Percentiles rank a stretch among this genome's conserved stretches.
phyloP scores from a whole-genome alignment of 2,888 invertebrate species.

The Nymphalis urticae region DNA sequence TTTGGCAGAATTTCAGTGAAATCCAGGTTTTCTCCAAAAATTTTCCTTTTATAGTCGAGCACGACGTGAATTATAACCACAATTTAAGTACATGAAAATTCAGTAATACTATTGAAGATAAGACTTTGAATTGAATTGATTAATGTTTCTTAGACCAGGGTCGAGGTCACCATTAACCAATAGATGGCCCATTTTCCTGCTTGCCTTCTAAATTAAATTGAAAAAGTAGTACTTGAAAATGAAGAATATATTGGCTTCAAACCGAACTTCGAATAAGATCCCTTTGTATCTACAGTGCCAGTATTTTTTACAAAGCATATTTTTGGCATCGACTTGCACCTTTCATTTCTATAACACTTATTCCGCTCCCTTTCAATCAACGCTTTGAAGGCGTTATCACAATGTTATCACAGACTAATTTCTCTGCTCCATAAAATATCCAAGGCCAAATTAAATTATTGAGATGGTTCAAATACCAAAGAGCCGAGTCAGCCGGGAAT shows the following conservation, averaged over 20 bases:
- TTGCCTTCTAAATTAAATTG: too few species aligned
- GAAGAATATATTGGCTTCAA: not conserved
- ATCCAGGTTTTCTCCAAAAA: too few species aligned
- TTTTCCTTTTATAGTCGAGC: too few species aligned
- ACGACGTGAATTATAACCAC: too few species aligned
- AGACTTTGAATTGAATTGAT: too few species aligned
- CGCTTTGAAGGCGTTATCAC: constrained; percentile 1
- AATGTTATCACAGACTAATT: constrained; percentile 7
- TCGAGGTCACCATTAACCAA: too few species aligned
- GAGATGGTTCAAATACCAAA: constrained; percentile 22
- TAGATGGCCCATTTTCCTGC: too few species aligned
- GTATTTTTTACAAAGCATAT: not conserved
- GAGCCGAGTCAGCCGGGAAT: constrained; percentile 19
- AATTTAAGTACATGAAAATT: too few species aligned
- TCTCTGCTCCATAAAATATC: constrained; percentile 2
- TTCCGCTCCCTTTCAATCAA: not conserved
- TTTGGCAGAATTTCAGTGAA: too few species aligned
- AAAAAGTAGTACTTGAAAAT: too few species aligned
- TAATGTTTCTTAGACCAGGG: too few species aligned
- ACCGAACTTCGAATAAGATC: not conserved
- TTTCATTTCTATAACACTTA: not conserved
- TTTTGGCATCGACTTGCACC: not conserved
- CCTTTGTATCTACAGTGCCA: not conserved
- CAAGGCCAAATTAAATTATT: constrained; percentile 29
- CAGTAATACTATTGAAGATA: too few species aligned